Base-by-base conservation (phyloP, 2,797 vertebrate species). In the Falco novaeseelandiae region DNA sequence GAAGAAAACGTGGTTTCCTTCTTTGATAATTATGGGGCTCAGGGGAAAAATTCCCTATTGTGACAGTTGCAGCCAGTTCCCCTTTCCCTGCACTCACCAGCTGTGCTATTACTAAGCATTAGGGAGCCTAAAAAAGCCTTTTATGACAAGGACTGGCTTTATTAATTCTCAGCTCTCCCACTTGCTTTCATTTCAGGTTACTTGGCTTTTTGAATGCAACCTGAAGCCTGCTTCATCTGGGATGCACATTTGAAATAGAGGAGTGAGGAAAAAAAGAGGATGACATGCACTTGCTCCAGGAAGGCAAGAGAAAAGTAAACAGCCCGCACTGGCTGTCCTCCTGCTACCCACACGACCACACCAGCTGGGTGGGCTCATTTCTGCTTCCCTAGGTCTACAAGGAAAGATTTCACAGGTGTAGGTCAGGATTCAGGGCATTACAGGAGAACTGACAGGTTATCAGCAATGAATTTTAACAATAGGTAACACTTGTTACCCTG, bases 201-300 rank as follows among this genome's bases (percentile, higher is more conserved):
- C 38, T 72, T 42, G 11, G 12, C 26, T 73, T 89, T 89, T 42
- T 32, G 3, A 36, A 20, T 62, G 3, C 34, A 71, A 5, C 16
- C 16, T 38, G 65, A 49, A 57, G 19, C 34, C 46, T 19, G 25
- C 63, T 51, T 81, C 52, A 54, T 36, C 14, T 40, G 13, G 49
- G 13, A 66, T n/a, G 14, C 14, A 13, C 5, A 2, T 17, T 38
- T 44, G 38, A 88, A 88, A 49, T 6, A 58, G 1, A 18, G 6
- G 19, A 6, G 25, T 3, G 6, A 84, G 54, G 13, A 23, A 61
- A 78, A 61, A 30, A 0, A n/a, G n/a, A n/a, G n/a, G n/a, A 49
- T 55, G 25, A 63, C 26, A 3, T 0, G 1, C 2, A 5, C 30
- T 85, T n/a, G 14, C 42, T 92, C 30, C 0, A 0, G 51, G 38